phyloP scores from a whole-genome alignment of 2,888 invertebrate species.

The Melanargia galathea region DNA sequence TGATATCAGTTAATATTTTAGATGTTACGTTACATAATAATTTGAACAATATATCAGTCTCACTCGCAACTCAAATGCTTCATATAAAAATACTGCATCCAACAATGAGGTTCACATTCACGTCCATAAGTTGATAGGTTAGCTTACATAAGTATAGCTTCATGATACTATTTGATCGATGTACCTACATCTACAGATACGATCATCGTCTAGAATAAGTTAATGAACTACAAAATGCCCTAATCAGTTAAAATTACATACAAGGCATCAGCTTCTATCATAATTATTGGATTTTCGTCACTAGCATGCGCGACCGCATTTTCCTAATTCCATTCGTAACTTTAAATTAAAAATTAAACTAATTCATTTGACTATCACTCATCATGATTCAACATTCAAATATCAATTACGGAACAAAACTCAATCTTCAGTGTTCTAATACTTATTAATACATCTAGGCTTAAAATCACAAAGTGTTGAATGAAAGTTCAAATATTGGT shows the following conservation, averaged over 20 bases:
- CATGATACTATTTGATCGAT: conserved; percentile 76
- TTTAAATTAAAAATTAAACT: conserved; percentile 79
- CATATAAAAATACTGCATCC: conserved; percentile 78
- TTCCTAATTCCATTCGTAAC: conserved; percentile 78
- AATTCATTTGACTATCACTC: conserved; percentile 81
- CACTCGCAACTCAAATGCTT: conserved; percentile 76
- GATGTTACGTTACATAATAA: conserved; percentile 64
- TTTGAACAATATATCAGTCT: conserved; percentile 81
- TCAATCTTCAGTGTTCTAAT: conserved; percentile 78
- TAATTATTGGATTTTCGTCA: conserved; percentile 82
- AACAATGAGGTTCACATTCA: conserved; percentile 62
- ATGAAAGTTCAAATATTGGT: conserved; percentile 70
- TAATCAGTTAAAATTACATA: conserved; percentile 77
- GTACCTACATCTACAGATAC: conserved; percentile 66
- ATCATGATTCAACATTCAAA: conserved; percentile 70
- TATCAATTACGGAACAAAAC: conserved; percentile 63
- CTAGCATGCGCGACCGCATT: conserved; percentile 82
- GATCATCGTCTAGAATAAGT: conserved; percentile 76
- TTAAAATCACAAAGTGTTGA: conserved; percentile 79
- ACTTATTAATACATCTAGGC: conserved; percentile 81
- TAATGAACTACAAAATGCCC: conserved; percentile 80
- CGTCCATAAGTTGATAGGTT: conserved; percentile 52
- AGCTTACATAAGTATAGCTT: conserved; percentile 57
- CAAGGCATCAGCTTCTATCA: conserved; percentile 77
- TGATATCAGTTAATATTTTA: conserved; percentile 68